Base-by-base conservation (phyloP, 2,888 invertebrate genomes). In the Drepanosiphum platanoidis region DNA sequence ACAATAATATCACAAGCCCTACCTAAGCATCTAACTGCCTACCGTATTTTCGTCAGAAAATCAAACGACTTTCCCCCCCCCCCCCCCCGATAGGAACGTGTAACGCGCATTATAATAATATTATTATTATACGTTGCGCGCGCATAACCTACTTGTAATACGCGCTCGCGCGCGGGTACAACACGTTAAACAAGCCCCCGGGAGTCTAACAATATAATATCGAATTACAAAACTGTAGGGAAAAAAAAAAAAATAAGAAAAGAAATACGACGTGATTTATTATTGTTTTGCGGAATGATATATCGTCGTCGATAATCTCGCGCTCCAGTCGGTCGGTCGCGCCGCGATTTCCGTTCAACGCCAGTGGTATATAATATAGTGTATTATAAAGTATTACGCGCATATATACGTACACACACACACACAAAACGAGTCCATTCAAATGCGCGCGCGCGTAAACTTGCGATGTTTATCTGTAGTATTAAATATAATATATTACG, bases 221-320 rank as follows among this genome's bases (percentile, higher is more conserved):
- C 68, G 46, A 79, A 68, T 79, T 34, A 79, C 79, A 52, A 79
- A 68, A 79, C 46, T 68, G 66, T 66, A 66, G 36, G 39, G 27
- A 36, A 39, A 61, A 77, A n/a, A 46, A 27, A 32, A 58, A 61
- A 36, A n/a, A 8, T 30, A 64, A 39, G 64, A 68, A 7, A 52
- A 34, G 42, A 46, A 42, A 42, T 46, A 27, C n/a, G 68, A 52
- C 68, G 79, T 79, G 79, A 79, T 79, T 79, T 79, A 79, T 79
- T 68, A 79, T 52, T 68, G 79, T 79, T 79, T 34, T n/a, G 34
- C 34, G 18, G 68, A 79, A 79, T 68, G 79, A 79, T 79, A 79
- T 79, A 79, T 79, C 27, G 79, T 32, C 46, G n/a, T 68, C 79
- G 79, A 79, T 52, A 34, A 46, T 68, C 68, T 79, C 64, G 30